These are phyloP conservation scores for Trimorus sp. DNA, from an alignment of 2,888 invertebrate species.

Conservation along the genomic window DNA sequence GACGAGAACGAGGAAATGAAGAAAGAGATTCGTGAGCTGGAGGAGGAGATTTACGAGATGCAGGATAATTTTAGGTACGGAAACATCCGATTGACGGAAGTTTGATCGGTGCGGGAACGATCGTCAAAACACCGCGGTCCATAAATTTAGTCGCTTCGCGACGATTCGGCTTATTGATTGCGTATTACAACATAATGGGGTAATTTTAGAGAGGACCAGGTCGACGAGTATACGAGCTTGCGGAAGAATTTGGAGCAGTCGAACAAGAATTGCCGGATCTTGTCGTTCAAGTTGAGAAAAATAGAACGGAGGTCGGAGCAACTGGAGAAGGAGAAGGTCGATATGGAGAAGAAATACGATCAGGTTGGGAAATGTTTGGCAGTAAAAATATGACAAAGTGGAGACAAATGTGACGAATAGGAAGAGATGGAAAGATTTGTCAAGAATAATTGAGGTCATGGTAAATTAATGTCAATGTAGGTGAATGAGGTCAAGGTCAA, in stretches of 20 bases:
- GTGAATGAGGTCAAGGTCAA: too few relatives aligned
- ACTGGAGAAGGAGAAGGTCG: slow-evolving; percentile 92
- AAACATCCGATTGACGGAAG: too few relatives aligned
- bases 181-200: slow-evolving; percentile 37
- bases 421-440: too few relatives aligned
- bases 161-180: neutral
- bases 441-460: too few relatives aligned
- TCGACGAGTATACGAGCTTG: slow-evolving; percentile 96
- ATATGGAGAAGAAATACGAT: slow-evolving; percentile 87
- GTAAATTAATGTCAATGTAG: too few relatives aligned
- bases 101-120: too few relatives aligned
- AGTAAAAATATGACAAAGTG: too few relatives aligned
- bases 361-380: slow-evolving; percentile 78
- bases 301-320: slow-evolving; percentile 94
- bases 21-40: slow-evolving; percentile 94
- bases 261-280: slow-evolving; percentile 98
- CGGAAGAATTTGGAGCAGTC: slow-evolving; percentile 98
- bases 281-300: slow-evolving; percentile 98
- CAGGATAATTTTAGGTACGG: slow-evolving; percentile 94
- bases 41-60: slow-evolving; percentile 99
- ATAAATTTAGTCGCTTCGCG: neutral
- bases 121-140: neutral
- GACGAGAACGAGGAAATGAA: slow-evolving; percentile 98
- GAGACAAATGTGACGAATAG: too few relatives aligned
- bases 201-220: slow-evolving; percentile 93